These are phyloP conservation scores for Leiothrix lutea DNA, from an alignment of 2,113 vertebrate genomes.

Conservation along the genomic window DNA sequence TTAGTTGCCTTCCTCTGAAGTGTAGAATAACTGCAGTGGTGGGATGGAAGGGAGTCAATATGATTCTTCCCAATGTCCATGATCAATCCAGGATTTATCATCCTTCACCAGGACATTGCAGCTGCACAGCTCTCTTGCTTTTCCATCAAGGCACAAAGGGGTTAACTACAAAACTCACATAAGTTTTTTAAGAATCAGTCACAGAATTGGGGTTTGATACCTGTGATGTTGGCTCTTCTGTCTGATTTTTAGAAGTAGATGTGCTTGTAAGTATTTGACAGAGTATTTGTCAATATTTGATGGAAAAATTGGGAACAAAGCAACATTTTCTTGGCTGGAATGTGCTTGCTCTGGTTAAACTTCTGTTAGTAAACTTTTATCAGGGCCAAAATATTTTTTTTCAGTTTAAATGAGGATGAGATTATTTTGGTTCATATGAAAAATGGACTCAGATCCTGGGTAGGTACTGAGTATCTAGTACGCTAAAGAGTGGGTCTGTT, in stretches of 20 bases:
- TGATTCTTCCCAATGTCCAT: background rate
- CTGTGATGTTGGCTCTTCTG: background rate
- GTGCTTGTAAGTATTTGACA: background rate
- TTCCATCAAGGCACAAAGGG: background rate
- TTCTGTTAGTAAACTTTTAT: background rate
- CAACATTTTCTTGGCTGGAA: background rate
- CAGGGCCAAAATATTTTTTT: background rate
- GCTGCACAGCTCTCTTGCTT: background rate
- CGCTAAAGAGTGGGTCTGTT: accelerated
- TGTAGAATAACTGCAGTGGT: background rate
- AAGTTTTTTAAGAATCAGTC: background rate
- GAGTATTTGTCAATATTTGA: background rate
- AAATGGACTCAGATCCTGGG: accelerated
- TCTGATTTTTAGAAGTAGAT: background rate
- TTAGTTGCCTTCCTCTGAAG: background rate
- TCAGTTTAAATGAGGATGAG: background rate
- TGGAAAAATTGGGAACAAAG: background rate
- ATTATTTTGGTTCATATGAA: background rate
- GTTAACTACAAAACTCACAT: background rate
- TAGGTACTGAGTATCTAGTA: background rate
- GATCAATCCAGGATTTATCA: background rate
- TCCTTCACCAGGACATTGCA: background rate
- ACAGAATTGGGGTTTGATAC: background rate
- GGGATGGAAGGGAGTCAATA: background rate
- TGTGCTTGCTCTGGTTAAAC: background rate